Base-by-base conservation (phyloP, 2,888 invertebrate species). In the Cylindroiulus punctatus region DNA sequence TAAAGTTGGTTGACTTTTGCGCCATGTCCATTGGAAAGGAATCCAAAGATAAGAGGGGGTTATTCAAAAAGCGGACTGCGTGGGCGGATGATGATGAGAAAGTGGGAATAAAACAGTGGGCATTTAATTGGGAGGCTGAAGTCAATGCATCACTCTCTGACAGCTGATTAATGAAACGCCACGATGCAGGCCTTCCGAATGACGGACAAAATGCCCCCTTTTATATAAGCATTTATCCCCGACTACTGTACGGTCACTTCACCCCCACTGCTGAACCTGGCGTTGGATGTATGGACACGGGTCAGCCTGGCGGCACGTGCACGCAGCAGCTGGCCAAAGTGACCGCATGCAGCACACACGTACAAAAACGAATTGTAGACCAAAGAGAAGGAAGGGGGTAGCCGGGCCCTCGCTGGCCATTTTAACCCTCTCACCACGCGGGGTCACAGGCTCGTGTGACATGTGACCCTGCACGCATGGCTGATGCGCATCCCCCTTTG, bases 81-180 rank as follows among this genome's bases (percentile, higher is more conserved):
- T 44, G 19, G 52, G 52, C 14, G 81, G 30, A 81, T 81, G 81
- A 81, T 30, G 30, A 81, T 12, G 81, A 81, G 81, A 19, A 81
- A 36, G 36, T 30, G 81, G 81, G 81, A 81, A 81, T 81, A 81
- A 81, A 81, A 81, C 81, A 81, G 32, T 81, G 81, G 52, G 36
- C 81, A 81, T 30, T 81, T 81, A 81, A 81, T 81, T 81, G 81
- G 81, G 30, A 81, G 52, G 7, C 81, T 32, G 81, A 81, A 81
- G 81, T 36, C 36, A n/a, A 81, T 81, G 26, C 81, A 81, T 81
- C 81, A 81, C 81, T 32, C 32, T 12, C 26, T 81, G 81, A 81
- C 81, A 81, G 14, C 81, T 81, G 81, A 81, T 81, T 81, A 81
- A 81, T 81, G 81, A 81, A 81, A 36, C 81, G 22, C 26, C 81